phyloP scores from a whole-genome alignment of 30 jellyfish, hydroid and myxozoan genomes.

The Pseudorhiza aurosa region DNA sequence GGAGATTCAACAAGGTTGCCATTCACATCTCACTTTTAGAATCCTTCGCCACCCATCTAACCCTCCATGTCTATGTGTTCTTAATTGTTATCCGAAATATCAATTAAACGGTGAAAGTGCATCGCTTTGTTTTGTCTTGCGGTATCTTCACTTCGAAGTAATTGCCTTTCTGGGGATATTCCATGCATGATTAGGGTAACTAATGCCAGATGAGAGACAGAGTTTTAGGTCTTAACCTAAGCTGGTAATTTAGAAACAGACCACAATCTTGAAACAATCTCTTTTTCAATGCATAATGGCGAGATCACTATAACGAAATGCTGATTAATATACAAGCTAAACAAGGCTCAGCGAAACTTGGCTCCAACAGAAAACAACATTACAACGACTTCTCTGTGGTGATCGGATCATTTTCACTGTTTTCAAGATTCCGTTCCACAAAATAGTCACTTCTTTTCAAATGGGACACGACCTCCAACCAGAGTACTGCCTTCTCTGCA shows the following conservation, averaged over 20 bases:
- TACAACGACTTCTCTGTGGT: background rate
- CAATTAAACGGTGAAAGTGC: background rate
- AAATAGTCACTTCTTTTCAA: background rate
- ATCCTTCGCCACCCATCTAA: background rate
- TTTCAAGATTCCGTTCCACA: background rate
- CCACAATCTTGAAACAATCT: background rate
- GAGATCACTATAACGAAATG: background rate
- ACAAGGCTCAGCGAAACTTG: background rate
- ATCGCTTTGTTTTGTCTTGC: background rate
- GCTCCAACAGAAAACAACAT: conserved; percentile 1
- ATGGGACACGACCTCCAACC: background rate
- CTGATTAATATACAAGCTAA: background rate
- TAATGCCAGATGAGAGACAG: conserved; percentile 14
- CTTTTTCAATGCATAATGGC: background rate
- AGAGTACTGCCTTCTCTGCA: background rate
- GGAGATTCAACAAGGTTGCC: background rate
- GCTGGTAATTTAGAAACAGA: background rate
- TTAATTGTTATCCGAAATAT: conserved; percentile 6
- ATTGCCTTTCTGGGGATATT: background rate
- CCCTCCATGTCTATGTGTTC: background rate
- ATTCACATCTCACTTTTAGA: background rate
- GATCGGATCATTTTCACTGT: conserved; percentile 20
- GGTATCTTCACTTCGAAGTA: background rate
- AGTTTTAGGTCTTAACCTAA: background rate
- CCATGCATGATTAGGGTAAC: conserved; percentile 9